Base-by-base conservation (phyloP, 2,113 vertebrate genomes). In the Scortum barcoo region DNA sequence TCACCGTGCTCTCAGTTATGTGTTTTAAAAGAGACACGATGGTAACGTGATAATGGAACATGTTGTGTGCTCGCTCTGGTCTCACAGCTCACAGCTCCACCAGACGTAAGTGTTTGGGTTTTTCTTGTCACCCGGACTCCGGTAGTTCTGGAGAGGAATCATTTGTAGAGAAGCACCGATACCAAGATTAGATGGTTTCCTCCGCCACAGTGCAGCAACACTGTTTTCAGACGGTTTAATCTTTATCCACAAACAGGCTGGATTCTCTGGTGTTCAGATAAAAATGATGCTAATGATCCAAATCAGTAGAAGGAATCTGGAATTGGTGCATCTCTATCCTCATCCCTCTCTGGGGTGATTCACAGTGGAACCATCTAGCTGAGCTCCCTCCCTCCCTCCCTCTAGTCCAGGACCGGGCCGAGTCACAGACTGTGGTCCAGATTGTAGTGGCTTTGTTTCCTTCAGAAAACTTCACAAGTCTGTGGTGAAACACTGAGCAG, bases 71-170 rank as follows among this genome's bases (percentile, higher is more conserved):
- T 74, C n/a, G 20, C 51, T 92, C 63, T 85, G 90, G 62, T 69
- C 67, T 70, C 79, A 33, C 90, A 93, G 92, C 86, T 77, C 74
- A 83, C 87, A 54, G 81, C 87, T 70, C 89, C 2, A 73, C 77
- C 73, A 87, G 83, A 90, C 85, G 92, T 93, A 93, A 93, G 93
- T 93, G 54, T 83, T 81, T 70, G 71, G 66, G 22, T n/a, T 72
- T 76, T 81, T 65, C 42, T 40, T 72, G 75, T 50, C 63, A 72
- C 24, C 71, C 5, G 3, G 46, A 40, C 70, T 76, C 17, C 0
- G 12, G 54, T 70, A 78, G 85, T 30, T 62, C 42, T 70, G 50
- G 75, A 79, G 81, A 65, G 72, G 72, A 70, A 50, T 68, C 0
- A 28, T 24, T 58, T 78, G 40, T 77, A 77, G 80, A 85, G 78